Percentiles rank a stretch among this genome's conserved stretches.
phyloP scores from a whole-genome alignment of 2,113 vertebrate genomes.

The Odobenus rosmarus region DNA sequence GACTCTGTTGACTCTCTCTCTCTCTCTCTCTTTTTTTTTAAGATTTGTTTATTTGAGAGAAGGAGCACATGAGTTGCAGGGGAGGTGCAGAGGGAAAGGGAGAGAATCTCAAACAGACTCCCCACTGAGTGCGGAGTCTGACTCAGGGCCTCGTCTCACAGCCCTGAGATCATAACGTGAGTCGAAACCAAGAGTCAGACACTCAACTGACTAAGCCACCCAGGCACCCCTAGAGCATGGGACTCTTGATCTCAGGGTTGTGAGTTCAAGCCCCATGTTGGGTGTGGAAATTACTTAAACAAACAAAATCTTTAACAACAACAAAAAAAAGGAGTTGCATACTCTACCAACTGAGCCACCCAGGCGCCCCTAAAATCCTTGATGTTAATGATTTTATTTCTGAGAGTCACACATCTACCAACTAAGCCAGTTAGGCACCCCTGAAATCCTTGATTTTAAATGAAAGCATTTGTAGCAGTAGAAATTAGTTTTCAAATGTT shows the following conservation, averaged over 20 bases:
- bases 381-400: too few relatives aligned
- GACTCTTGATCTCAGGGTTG: neutral
- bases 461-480: neutral
- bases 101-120: neutral
- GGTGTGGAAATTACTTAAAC: neutral
- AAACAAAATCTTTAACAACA: too few relatives aligned
- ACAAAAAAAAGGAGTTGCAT: too few relatives aligned
- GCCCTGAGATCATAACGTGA: neutral
- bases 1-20: neutral
- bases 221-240: neutral
- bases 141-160: neutral
- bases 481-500: neutral
- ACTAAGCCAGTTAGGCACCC: too few relatives aligned
- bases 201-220: too few relatives aligned
- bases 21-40: too few relatives aligned
- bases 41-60: neutral
- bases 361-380: neutral
- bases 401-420: too few relatives aligned
- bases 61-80: neutral
- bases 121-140: neutral
- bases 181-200: neutral
- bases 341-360: neutral
- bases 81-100: neutral
- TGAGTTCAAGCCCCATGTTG: too few relatives aligned
- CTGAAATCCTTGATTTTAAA: neutral